Percentiles rank a stretch among this genome's conserved stretches.
These are phyloP conservation scores for Arnoldichthys spilopterus DNA, from an alignment of 2,797 vertebrate species.

Conservation along the genomic window DNA sequence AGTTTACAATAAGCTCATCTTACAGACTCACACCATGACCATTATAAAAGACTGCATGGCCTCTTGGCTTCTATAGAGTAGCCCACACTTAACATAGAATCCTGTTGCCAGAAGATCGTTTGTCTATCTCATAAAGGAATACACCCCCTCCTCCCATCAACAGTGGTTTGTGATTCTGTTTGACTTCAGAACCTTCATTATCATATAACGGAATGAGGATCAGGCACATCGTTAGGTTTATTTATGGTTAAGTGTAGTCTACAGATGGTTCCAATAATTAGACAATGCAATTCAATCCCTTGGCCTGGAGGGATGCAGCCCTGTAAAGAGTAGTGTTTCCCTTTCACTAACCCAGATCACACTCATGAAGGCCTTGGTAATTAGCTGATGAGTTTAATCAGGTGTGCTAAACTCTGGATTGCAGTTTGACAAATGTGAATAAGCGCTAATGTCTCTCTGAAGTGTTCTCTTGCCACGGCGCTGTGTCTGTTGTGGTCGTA, in stretches of 20 bases:
- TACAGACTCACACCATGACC: background rate
- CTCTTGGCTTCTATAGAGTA: background rate
- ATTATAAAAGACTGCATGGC: background rate
- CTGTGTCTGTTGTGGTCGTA: slow-evolving; percentile 66
- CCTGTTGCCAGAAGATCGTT: background rate
- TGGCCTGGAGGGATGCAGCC: background rate
- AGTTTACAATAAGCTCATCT: slow-evolving; percentile 17
- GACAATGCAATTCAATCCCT: background rate
- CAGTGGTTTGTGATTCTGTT: background rate
- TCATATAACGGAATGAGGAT: background rate
- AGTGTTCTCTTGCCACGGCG: background rate
- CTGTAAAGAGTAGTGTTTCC: background rate
- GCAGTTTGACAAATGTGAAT: slow-evolving; percentile 9
- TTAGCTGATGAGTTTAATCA: slow-evolving; percentile 8
- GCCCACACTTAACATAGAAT: background rate
- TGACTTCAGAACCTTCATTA: background rate
- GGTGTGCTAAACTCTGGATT: background rate
- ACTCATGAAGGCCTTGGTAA: slow-evolving; percentile 1
- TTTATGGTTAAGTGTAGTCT: slow-evolving; percentile 16
- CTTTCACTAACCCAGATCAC: background rate
- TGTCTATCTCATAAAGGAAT: slow-evolving; percentile 10
- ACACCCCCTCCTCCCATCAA: background rate
- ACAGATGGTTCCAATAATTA: slow-evolving; percentile 6
- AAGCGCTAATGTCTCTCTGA: background rate
- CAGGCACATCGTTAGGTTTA: slow-evolving; percentile 2